phyloP scores from a whole-genome alignment of 2,888 invertebrate species.

The Pomacea canaliculata region DNA sequence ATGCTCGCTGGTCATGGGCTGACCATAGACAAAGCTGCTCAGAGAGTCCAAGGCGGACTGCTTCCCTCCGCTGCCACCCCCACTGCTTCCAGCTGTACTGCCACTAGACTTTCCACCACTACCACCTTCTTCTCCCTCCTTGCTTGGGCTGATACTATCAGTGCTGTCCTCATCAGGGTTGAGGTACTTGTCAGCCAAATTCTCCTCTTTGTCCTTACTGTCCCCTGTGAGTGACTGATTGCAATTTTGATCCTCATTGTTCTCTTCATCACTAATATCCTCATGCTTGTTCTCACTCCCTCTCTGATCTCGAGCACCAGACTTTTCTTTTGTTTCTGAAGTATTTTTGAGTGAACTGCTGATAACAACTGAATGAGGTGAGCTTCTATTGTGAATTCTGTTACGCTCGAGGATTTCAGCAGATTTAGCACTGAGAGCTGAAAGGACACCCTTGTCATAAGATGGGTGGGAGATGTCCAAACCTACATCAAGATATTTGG shows the following conservation, averaged over 20 bases:
- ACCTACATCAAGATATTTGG: slow-evolving; percentile 18
- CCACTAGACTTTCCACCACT: not conserved
- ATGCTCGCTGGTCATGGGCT: slow-evolving; percentile 75
- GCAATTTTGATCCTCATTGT: slow-evolving; percentile 5
- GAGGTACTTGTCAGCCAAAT: slow-evolving; percentile 18
- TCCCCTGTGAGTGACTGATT: not conserved
- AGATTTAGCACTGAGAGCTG: slow-evolving; percentile 19
- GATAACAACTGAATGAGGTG: not conserved
- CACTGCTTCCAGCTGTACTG: not conserved
- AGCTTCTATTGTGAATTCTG: slow-evolving; percentile 5
- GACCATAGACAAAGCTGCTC: slow-evolving; percentile 67
- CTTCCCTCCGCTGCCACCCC: slow-evolving; percentile 6
- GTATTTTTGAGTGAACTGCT: not conserved
- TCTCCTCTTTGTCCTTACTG: slow-evolving; percentile 1
- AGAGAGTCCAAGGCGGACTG: slow-evolving; percentile 64
- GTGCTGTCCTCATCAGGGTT: slow-evolving; percentile 17
- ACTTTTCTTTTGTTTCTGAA: not conserved
- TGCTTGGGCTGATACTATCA: not conserved
- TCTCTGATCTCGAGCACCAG: not conserved
- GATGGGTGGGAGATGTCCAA: slow-evolving; percentile 9
- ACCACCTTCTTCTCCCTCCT: slow-evolving; percentile 1
- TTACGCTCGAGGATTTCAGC: slow-evolving; percentile 20
- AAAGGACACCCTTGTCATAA: slow-evolving; percentile 18
- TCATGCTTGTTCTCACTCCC: slow-evolving; percentile 3
- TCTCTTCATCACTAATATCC: not conserved